A percentile compares a stretch with the other conserved stretches of the same genome.
phyloP scores from a whole-genome alignment of 2,888 invertebrate genomes.

The Plagodis dolabraria region DNA sequence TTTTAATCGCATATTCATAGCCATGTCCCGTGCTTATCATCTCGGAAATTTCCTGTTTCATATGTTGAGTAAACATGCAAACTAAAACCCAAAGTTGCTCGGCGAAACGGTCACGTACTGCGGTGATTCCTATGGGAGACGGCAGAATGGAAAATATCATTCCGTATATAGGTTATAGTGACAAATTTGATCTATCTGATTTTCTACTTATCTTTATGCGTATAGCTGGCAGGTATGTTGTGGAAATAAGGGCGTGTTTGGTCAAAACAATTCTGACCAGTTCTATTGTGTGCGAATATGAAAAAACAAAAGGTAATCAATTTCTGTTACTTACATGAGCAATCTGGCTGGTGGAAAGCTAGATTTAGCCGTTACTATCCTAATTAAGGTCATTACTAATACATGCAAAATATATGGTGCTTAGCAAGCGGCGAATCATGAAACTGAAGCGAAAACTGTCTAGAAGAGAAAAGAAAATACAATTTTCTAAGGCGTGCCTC shows the following conservation, averaged over 20 bases:
- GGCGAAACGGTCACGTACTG: slow-evolving; percentile 41
- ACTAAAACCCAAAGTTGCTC: slow-evolving; percentile 44
- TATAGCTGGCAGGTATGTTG: neutral
- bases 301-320: too few species aligned
- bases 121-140: slow-evolving; percentile 26
- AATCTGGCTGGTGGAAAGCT: too few species aligned
- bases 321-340: too few species aligned
- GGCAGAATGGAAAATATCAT: slow-evolving; percentile 4
- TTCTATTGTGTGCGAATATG: neutral
- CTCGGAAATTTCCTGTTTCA: slow-evolving; percentile 32
- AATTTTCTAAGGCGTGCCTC: too few species aligned
- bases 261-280: neutral
- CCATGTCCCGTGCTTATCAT: slow-evolving; percentile 14
- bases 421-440: too few species aligned
- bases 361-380: too few species aligned
- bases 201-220: neutral
- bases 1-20: slow-evolving; percentile 13
- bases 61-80: slow-evolving; percentile 41
- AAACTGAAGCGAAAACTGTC: too few species aligned
- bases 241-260: neutral
- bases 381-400: too few species aligned
- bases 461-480: too few species aligned
- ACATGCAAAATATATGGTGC: too few species aligned
- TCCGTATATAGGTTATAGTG: slow-evolving; percentile 6
- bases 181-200: too few species aligned